A percentile compares a stretch with the other conserved stretches of the same genome.
Evolutionary conservation across 2,888 invertebrate species (phyloP).

Genomic region (Euphydryas editha): DNA sequence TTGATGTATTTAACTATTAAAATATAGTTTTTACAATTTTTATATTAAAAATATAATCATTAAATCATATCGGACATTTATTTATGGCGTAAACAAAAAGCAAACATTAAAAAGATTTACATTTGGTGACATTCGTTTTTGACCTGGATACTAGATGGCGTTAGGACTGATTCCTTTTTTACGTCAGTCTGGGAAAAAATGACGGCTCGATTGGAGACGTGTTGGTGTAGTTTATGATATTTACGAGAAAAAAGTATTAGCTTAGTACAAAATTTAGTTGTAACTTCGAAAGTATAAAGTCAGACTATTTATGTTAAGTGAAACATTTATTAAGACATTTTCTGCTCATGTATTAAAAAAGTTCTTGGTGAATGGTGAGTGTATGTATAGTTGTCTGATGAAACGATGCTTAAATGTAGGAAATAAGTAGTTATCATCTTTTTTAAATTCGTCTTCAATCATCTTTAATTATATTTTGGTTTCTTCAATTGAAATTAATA

Average conservation of each 20-base stretch:
- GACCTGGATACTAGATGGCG: slow-evolving; percentile 64
- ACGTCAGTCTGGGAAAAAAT: slow-evolving; percentile 82
- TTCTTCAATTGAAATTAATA: neutral
- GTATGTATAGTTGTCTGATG: slow-evolving; percentile 66
- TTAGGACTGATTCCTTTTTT: slow-evolving; percentile 56
- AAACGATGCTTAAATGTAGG: slow-evolving; percentile 66
- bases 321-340: slow-evolving; percentile 59
- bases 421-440: slow-evolving; percentile 61
- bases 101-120: slow-evolving; percentile 45
- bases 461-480: neutral
- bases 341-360: slow-evolving; percentile 76
- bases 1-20: slow-evolving; percentile 7
- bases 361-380: slow-evolving; percentile 77
- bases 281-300: slow-evolving; percentile 56
- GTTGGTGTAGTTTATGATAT: slow-evolving; percentile 83
- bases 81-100: slow-evolving; percentile 23
- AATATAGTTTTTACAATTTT: neutral
- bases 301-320: slow-evolving; percentile 66
- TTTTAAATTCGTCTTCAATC: slow-evolving; percentile 27
- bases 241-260: slow-evolving; percentile 80
- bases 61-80: neutral
- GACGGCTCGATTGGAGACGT: slow-evolving; percentile 82
- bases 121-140: slow-evolving; percentile 49
- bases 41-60: slow-evolving; percentile 25
- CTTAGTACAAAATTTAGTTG: slow-evolving; percentile 66